phyloP scores from a whole-genome alignment of 2,113 vertebrate species.

The Montifringilla adamsi region DNA sequence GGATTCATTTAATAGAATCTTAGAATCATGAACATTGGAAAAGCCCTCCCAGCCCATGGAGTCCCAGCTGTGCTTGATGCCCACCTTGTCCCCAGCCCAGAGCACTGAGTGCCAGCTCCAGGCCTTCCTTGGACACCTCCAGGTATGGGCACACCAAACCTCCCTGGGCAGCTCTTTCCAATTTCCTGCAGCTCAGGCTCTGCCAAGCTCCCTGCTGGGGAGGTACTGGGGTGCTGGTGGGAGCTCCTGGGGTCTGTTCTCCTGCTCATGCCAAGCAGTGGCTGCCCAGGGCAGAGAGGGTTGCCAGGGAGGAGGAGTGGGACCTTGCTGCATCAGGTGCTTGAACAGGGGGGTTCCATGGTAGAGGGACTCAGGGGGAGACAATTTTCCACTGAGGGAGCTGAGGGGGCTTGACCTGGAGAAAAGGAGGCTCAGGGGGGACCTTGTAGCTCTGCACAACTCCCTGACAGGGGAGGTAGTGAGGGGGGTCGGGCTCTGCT shows the following conservation, averaged over 20 bases:
- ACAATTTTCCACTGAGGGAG: neutral
- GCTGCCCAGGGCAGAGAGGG: neutral
- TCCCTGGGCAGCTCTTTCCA: neutral
- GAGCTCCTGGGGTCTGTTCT: neutral
- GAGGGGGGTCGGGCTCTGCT: neutral
- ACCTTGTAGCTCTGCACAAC: neutral
- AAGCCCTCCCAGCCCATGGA: accelerated
- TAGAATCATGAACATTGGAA: accelerated
- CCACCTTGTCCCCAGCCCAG: neutral
- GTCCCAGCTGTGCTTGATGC: accelerated
- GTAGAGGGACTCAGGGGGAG: too few relatives aligned
- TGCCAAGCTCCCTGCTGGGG: neutral
- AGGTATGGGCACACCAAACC: neutral
- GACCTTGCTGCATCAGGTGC: neutral
- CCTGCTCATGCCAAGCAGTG: neutral
- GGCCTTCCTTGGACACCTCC: neutral
- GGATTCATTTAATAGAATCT: neutral
- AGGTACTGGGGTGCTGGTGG: neutral
- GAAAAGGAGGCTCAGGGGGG: neutral
- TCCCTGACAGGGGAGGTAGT: neutral
- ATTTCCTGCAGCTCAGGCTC: neutral
- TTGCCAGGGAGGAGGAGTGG: neutral
- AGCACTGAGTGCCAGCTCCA: neutral
- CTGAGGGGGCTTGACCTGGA: neutral
- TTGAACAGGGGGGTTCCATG: neutral